These are phyloP conservation scores for Amblyjoppa fuscipennis DNA, from an alignment of 2,888 invertebrate genomes.

Conservation along the genomic window DNA sequence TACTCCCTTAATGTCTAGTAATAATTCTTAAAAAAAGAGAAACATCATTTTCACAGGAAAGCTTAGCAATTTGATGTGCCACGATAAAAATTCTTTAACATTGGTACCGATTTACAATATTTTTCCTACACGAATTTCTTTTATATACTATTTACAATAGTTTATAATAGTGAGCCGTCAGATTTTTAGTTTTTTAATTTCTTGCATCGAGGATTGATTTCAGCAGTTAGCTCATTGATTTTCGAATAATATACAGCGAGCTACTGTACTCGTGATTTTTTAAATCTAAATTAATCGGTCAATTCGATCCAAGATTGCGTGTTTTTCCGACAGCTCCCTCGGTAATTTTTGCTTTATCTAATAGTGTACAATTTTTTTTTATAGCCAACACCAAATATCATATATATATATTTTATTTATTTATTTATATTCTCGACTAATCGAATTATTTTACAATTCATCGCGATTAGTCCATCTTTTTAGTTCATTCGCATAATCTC, in stretches of 20 bases:
- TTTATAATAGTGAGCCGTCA: slow-evolving; percentile 43
- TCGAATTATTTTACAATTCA: slow-evolving; percentile 68
- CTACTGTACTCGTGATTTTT: not conserved
- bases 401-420: slow-evolving; percentile 67
- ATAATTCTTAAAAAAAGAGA: slow-evolving; percentile 59
- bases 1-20: slow-evolving; percentile 64
- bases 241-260: slow-evolving; percentile 22
- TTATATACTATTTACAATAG: slow-evolving; percentile 60
- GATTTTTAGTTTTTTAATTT: slow-evolving; percentile 16
- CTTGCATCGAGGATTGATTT: slow-evolving; percentile 25
- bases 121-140: slow-evolving; percentile 30
- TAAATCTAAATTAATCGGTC: slow-evolving; percentile 23
- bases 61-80: slow-evolving; percentile 64
- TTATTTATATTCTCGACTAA: slow-evolving; percentile 66
- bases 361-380: slow-evolving; percentile 76
- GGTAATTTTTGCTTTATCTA: slow-evolving; percentile 70
- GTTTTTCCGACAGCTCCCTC: slow-evolving; percentile 22
- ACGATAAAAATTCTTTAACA: slow-evolving; percentile 58
- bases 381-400: slow-evolving; percentile 78
- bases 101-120: slow-evolving; percentile 61
- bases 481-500: slow-evolving; percentile 65
- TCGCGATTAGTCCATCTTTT: slow-evolving; percentile 44
- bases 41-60: slow-evolving; percentile 68
- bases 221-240: slow-evolving; percentile 23
- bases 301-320: slow-evolving; percentile 39